phyloP scores from a whole-genome alignment of 2,113 vertebrate genomes.

The Rhea americana region DNA sequence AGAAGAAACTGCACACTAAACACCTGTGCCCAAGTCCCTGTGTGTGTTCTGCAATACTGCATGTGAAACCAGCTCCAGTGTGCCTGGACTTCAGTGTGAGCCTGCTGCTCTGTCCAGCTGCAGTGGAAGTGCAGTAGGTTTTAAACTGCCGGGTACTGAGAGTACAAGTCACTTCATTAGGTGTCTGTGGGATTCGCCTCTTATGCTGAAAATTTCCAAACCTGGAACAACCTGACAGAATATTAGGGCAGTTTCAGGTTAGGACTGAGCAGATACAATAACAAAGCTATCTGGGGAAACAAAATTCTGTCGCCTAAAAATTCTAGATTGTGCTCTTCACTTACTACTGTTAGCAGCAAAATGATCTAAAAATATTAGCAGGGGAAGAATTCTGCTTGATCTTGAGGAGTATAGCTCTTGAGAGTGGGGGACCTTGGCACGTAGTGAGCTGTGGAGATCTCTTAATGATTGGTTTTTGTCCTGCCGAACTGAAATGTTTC shows the following conservation, averaged over 20 bases:
- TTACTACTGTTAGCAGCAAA: background rate
- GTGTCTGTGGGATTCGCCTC: background rate
- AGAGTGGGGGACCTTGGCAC: background rate
- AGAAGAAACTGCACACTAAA: background rate
- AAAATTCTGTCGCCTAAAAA: background rate
- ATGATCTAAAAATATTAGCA: background rate
- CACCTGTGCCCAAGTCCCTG: background rate
- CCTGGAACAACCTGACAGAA: background rate
- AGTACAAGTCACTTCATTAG: background rate
- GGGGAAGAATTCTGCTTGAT: background rate
- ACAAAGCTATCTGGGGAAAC: background rate
- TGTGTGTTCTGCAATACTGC: background rate
- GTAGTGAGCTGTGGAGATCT: background rate
- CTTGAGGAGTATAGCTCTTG: background rate
- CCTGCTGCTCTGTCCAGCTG: background rate
- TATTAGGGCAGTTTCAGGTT: background rate
- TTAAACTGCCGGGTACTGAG: background rate
- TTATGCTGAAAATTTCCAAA: background rate
- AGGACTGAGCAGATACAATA: background rate
- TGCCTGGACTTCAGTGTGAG: background rate
- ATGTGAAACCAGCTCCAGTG: background rate
- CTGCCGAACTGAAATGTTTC: conserved; percentile 1
- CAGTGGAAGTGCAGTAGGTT: background rate
- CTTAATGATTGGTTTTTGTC: background rate
- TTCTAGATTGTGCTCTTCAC: background rate